Evolutionary conservation across 2,797 vertebrate species (phyloP), one percentile per base, ranked within the genome.

Genomic region (Artibeus lituratus): DNA sequence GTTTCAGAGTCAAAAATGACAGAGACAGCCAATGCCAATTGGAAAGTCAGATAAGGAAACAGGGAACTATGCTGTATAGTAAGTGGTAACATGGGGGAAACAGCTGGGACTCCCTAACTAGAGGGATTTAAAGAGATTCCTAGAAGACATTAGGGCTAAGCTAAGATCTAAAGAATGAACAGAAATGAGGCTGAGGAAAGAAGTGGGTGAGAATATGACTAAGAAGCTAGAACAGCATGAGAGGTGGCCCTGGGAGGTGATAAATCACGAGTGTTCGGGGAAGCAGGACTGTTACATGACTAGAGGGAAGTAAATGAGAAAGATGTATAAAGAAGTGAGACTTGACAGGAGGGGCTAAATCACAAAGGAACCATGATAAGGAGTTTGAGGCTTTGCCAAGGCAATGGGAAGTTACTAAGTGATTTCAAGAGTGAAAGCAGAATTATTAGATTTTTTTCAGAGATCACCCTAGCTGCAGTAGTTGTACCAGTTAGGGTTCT

Each of bases 391-490:
- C 39, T 35, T 22, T 42, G 32, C 11, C 15, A 86, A 86, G 5
- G 35, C 49, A 90, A 24, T 22, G 32, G 5, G 24, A 84, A 21
- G 35, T 90, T 35, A 73, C 29, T 80, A 70, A 77, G 70, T 10
- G 39, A n/a, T 83, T 94, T 74, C n/a, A 76, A 77, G 10, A n/a
- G 11, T 29, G 24, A 39, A 87, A 51, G 10, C 12, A 21, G 26
- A 80, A 94, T 90, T 87, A 74, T 24, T 83, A 35, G 29, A 44
- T 76, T 70, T 94, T 67, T 85, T 94, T 6, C n/a, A 65, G n/a
- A 26, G 22, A 67, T 92, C 32, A 57, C 2, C 74, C 32, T 84
- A 57, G 26, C 37, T 82, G 0, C 24, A 80, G 1, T 82, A 8
- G 19, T 26, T 78, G 5, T 67, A 59, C 59, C 47, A 78, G 51